Conservation (phyloP, 2,888 invertebrate species). For the Falcaria lacertinaria region DNA sequence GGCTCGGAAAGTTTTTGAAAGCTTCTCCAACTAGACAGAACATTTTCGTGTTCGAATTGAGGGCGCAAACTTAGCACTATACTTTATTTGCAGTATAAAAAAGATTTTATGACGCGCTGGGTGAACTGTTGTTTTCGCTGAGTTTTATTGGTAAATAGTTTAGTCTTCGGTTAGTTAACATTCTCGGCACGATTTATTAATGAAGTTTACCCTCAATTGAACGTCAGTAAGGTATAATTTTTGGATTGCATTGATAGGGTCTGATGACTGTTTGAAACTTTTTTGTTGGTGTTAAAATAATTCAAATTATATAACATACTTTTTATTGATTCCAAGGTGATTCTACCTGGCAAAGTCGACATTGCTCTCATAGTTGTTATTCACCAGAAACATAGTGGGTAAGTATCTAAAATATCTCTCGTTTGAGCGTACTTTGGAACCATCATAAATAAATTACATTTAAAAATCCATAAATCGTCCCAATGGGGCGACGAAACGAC, state of each 20-base stretch:
- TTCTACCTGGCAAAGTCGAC: no score
- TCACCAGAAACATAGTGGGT: no score
- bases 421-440: no score
- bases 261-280: no score
- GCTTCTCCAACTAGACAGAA: slow-evolving; percentile 7
- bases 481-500: not conserved
- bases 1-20: slow-evolving; percentile 20
- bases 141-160: not conserved
- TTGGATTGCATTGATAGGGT: no score
- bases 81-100: not conserved
- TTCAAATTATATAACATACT: no score
- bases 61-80: not conserved
- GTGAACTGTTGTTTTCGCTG: not conserved
- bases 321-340: no score
- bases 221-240: not conserved
- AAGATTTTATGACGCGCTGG: not conserved
- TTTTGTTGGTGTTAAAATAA: no score
- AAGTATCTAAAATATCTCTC: no score
- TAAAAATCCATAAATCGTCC: no score
- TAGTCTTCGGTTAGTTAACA: not conserved
- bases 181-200: not conserved
- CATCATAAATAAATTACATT: no score
- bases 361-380: no score
- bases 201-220: not conserved
- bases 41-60: not conserved